Percentiles rank a stretch among this genome's conserved stretches.
Conservation (phyloP, 2,797 vertebrate species). For the Halcyon badia region DNA sequence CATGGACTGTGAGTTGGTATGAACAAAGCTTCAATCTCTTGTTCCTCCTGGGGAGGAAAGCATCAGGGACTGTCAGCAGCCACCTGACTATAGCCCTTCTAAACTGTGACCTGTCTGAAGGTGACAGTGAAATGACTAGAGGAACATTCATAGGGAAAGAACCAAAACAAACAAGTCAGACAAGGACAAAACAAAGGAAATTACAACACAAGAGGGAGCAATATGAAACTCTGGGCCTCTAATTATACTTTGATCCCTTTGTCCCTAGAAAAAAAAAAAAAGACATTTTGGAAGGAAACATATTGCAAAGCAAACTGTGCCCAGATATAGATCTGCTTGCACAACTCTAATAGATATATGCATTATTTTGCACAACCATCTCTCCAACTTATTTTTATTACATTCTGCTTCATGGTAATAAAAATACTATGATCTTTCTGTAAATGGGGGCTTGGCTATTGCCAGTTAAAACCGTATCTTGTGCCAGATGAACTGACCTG, state of each 20-base stretch:
- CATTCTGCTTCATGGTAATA: not conserved
- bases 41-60: not conserved
- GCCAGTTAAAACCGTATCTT: not conserved
- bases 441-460: not conserved
- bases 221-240: not conserved
- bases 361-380: not conserved
- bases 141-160: not conserved
- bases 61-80: not conserved
- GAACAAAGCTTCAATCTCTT: not conserved
- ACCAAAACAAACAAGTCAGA: not conserved
- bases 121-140: not conserved
- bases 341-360: not conserved
- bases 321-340: not conserved
- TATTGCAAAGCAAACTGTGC: not conserved
- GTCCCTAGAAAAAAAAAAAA: not conserved
- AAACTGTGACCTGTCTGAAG: not conserved
- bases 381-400: not conserved
- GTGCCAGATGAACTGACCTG: constrained; percentile 72
- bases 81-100: not conserved
- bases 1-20: not conserved
- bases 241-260: not conserved
- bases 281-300: not conserved
- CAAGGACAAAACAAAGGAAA: not conserved
- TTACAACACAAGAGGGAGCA: not conserved
- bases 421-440: not conserved